These are phyloP conservation scores for Rhodeus uyekii DNA, from an alignment of 2,797 vertebrate species.

Conservation along the genomic window DNA sequence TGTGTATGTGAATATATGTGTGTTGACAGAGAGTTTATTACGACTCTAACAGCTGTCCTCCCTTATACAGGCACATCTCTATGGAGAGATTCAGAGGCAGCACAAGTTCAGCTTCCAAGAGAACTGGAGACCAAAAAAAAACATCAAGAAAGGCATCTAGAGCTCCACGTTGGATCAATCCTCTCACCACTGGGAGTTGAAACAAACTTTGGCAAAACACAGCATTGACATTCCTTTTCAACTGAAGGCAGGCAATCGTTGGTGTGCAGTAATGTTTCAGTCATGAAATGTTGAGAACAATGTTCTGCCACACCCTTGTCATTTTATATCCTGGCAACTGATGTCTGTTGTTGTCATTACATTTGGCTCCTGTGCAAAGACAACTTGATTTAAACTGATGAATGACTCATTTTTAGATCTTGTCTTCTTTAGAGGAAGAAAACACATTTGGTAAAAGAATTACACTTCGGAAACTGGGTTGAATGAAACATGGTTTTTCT, in stretches of 20 bases:
- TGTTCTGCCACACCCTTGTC: background rate
- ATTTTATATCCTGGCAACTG: slow-evolving; percentile 18
- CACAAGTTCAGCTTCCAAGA: slow-evolving; percentile 37
- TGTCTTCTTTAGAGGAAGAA: background rate
- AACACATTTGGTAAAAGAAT: background rate
- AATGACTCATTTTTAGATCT: background rate
- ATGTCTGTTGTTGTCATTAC: slow-evolving; percentile 14
- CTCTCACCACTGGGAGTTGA: slow-evolving; percentile 43
- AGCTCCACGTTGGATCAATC: slow-evolving; percentile 41
- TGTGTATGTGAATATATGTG: slow-evolving; percentile 7
- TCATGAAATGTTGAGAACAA: slow-evolving; percentile 36
- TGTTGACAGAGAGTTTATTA: slow-evolving; percentile 48
- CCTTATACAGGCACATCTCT: slow-evolving; percentile 54
- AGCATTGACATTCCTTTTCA: slow-evolving; percentile 43
- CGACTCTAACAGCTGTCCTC: slow-evolving; percentile 65
- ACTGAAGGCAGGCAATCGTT: slow-evolving; percentile 20
- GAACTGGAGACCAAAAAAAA: slow-evolving; percentile 32
- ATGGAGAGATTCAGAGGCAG: slow-evolving; percentile 39
- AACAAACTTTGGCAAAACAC: slow-evolving; percentile 50
- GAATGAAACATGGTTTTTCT: background rate
- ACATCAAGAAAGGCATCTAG: slow-evolving; percentile 45
- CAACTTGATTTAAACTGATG: background rate
- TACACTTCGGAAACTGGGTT: background rate
- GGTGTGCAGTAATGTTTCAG: slow-evolving; percentile 35
- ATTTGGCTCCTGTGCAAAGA: slow-evolving; percentile 1